phyloP scores from a whole-genome alignment of 2,888 invertebrate species.

The Hipparchia semele region DNA sequence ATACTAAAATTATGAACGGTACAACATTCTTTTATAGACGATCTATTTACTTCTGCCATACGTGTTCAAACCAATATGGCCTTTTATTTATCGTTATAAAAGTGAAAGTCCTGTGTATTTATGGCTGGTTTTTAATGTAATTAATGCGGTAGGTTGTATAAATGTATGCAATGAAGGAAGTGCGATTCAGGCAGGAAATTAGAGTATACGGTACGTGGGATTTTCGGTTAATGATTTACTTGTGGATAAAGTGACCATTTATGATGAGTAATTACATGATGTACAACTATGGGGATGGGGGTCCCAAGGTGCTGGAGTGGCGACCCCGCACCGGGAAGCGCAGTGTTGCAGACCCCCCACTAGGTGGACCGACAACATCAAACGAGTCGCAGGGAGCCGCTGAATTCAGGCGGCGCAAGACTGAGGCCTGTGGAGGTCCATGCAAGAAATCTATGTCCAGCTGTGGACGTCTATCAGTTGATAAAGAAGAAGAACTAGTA shows the following conservation, averaged over 20 bases:
- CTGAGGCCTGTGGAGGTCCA: no score
- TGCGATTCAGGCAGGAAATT: conserved; percentile 35
- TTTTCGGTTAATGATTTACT: conserved; percentile 22
- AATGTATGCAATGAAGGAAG: conserved; percentile 29
- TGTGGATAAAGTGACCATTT: neutral
- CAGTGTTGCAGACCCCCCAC: no score
- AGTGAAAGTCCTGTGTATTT: neutral
- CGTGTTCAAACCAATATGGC: conserved; percentile 13
- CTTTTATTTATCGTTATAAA: neutral
- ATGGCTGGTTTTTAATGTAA: conserved; percentile 15
- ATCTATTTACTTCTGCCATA: conserved; percentile 8
- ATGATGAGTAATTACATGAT: neutral
- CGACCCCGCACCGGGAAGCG: no score
- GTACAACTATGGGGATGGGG: neutral
- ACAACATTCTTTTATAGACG: conserved; percentile 36
- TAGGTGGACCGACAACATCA: no score
- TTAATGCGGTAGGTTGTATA: conserved; percentile 23
- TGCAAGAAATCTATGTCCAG: no score
- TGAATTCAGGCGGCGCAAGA: no score
- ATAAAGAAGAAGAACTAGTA: neutral
- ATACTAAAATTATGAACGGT: conserved; percentile 29
- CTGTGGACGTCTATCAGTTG: neutral
- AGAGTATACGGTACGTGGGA: conserved; percentile 28
- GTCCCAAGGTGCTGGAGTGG: no score
- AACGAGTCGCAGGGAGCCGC: no score